Evolutionary conservation across 2,113 vertebrate species (phyloP), one percentile per base, ranked within the genome.

Genomic region (Lethenteron reissneri): DNA sequence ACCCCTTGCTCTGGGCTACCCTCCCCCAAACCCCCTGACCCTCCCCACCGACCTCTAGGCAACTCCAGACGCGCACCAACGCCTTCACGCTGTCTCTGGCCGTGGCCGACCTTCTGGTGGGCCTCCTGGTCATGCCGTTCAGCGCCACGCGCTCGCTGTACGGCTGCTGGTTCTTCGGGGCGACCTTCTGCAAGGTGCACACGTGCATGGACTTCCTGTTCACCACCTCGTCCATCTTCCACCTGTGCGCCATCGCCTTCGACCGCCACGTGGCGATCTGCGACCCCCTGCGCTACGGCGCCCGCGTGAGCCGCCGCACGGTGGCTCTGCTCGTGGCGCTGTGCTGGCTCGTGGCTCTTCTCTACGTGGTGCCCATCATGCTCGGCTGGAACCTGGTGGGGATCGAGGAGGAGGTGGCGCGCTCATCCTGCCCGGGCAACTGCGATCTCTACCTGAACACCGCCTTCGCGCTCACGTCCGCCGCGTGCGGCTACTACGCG

Each of bases 11-110:
- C 41, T 41, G 41, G 41, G 41, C 41, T 41, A 41, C 41, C 41
- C 41, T 41, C 41, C 41, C 41, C 41, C 41, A 5, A 41, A 5
- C 41, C 41, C 41, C 41, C 41, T 41, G 41, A 41, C 41, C 41
- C 41, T 6, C 41, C 41, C 41, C 41, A 41, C 41, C 41, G 41
- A 41, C 41, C 71, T 83, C 84, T 72, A 82, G 77, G 72, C 75
- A 81, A 59, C 80, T 84, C 71, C 78, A 80, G 56, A 82, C 79
- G n/a, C 80, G 74, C 0, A 77, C 78, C 69, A 83, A 80, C 74
- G 77, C 83, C 58, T 77, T 82, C 57, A 80, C 81, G 58, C 77
- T 80, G 13, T 81, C 80, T 72, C 77, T 80, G 80, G 80, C 79
- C 0, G 1, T 74, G 69, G 77, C 78, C 0, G 80, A 83, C 17